These are phyloP conservation scores for Corapipo altera DNA, from an alignment of 2,113 vertebrate species.

Conservation along the genomic window DNA sequence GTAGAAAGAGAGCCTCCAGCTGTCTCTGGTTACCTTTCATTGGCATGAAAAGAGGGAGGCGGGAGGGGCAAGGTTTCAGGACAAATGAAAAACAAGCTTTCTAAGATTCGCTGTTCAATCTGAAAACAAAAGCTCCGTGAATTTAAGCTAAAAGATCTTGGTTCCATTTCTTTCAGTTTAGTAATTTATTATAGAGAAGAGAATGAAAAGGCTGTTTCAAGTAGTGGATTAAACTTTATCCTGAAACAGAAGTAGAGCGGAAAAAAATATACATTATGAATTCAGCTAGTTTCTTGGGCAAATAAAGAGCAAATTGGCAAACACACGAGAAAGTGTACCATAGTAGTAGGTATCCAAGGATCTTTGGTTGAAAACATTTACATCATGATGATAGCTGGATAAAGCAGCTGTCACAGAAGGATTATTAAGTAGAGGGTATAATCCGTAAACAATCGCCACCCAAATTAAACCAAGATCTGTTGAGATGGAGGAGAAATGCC, in stretches of 20 bases:
- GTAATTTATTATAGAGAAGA: neutral
- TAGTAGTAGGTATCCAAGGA: conserved; percentile 9
- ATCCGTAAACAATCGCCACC: neutral
- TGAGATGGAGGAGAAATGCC: neutral
- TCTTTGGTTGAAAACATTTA: conserved; percentile 19
- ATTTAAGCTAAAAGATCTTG: conserved; percentile 16
- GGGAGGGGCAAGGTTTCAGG: conserved; percentile 16
- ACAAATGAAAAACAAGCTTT: conserved; percentile 49
- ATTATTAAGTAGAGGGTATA: neutral
- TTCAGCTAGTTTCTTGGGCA: neutral
- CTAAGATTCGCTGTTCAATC: conserved; percentile 41
- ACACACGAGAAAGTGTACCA: neutral
- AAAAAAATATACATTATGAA: neutral
- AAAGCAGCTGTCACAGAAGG: conserved; percentile 12
- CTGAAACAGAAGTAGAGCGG: neutral
- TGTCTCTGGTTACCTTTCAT: conserved; percentile 64
- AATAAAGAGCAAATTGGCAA: neutral
- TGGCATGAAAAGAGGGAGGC: conserved; percentile 24
- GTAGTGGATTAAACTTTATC: neutral
- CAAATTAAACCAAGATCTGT: neutral
- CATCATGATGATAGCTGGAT: neutral
- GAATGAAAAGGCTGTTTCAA: neutral
- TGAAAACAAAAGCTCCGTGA: conserved; percentile 8
- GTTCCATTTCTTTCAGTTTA: conserved; percentile 21
- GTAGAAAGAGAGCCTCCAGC: conserved; percentile 1